Percentiles rank a stretch among this genome's conserved stretches.
These are phyloP conservation scores for Lepidocolaptes lacrymiger DNA, from an alignment of 2,797 vertebrate species.

Conservation along the genomic window DNA sequence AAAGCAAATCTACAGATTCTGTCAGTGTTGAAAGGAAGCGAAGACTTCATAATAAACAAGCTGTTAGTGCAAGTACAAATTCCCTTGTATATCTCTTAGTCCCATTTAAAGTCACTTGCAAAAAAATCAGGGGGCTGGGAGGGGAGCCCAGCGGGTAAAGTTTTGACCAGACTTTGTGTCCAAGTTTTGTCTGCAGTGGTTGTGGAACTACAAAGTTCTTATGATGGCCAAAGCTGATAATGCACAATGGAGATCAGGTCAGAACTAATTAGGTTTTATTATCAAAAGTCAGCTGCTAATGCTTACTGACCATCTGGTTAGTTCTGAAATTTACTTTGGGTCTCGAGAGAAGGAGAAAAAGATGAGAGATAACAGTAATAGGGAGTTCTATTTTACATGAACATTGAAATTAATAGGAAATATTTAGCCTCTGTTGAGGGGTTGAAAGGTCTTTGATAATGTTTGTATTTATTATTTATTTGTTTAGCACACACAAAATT, in stretches of 20 bases:
- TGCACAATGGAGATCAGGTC: background rate
- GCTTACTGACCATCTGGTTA: background rate
- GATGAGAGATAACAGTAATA: background rate
- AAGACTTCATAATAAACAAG: background rate
- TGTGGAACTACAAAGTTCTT: background rate
- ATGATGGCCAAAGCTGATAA: constrained; percentile 16
- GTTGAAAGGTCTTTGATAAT: background rate
- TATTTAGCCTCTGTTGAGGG: background rate
- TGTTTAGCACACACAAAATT: background rate
- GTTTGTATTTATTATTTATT: background rate
- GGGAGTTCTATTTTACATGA: background rate
- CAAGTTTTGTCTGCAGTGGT: background rate
- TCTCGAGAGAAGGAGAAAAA: background rate
- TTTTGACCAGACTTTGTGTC: background rate
- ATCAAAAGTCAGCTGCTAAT: constrained; percentile 13
- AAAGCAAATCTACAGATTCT: background rate
- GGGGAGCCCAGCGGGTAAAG: background rate
- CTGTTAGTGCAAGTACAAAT: background rate
- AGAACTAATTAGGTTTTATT: constrained; percentile 33
- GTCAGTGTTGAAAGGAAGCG: background rate
- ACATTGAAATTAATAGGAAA: background rate
- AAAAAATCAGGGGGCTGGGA: background rate
- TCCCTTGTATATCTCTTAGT: background rate
- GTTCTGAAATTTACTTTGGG: constrained; percentile 14
- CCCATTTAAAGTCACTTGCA: background rate